Conservation (phyloP, 2,113 vertebrate genomes). For the Ictalurus punctatus region DNA sequence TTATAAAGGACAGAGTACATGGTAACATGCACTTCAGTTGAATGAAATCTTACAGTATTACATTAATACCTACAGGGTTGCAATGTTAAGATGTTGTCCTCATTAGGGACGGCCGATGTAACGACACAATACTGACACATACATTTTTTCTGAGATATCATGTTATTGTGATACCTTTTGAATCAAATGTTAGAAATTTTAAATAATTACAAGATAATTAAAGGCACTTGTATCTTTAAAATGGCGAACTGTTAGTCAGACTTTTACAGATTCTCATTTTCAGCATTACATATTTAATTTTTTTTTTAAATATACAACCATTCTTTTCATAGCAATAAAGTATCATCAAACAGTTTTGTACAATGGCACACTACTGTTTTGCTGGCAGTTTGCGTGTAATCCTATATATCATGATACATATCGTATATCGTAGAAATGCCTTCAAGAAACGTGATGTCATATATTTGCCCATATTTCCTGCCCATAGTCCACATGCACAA, state of each 20-base stretch:
- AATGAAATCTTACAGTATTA: background rate
- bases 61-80: background rate
- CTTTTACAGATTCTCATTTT: background rate
- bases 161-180: background rate
- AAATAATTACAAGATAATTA: background rate
- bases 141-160: background rate
- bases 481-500: background rate
- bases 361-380: background rate
- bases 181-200: background rate
- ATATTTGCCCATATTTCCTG: background rate
- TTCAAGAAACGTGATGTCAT: background rate
- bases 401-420: background rate
- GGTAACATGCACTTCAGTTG: background rate
- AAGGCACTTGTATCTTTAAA: background rate
- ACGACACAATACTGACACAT: background rate
- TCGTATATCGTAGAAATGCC: background rate
- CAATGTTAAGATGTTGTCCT: background rate
- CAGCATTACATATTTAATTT: background rate
- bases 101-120: background rate
- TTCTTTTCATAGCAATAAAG: background rate
- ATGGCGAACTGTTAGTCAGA: background rate
- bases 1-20: background rate
- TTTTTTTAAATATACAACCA: too few species aligned
- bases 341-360: background rate
- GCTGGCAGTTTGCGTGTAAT: background rate